These are phyloP conservation scores for Strigamia transsilvanica DNA, from an alignment of 2,888 invertebrate genomes.

Conservation along the genomic window DNA sequence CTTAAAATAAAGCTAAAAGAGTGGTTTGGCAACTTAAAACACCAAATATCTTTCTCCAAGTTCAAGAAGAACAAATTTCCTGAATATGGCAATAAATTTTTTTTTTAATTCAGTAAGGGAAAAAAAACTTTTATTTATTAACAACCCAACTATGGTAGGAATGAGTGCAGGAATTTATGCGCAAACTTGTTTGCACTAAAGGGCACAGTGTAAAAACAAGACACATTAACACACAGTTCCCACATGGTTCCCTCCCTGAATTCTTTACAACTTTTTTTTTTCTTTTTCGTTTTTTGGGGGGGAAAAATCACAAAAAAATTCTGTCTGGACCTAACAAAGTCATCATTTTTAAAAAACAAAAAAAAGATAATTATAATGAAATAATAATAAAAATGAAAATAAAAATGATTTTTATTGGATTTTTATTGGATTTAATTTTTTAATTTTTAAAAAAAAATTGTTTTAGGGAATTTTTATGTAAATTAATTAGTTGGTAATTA, in stretches of 20 bases:
- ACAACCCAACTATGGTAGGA: slow-evolving; percentile 26
- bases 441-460: background rate
- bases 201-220: slow-evolving; percentile 6
- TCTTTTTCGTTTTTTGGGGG: background rate
- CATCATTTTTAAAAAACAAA: background rate
- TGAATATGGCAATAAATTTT: background rate
- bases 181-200: slow-evolving; percentile 27
- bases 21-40: background rate
- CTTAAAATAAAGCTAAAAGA: background rate
- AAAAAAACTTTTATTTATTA: background rate
- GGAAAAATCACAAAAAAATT: background rate
- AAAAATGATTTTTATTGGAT: too few species aligned
- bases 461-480: too few species aligned
- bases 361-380: background rate
- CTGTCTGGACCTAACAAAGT: background rate
- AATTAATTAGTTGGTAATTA: too few species aligned
- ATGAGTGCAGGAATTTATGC: slow-evolving; percentile 20
- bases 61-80: background rate
- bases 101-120: background rate
- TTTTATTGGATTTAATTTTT: too few species aligned
- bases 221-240: slow-evolving; percentile 27
- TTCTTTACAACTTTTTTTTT: background rate
- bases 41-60: background rate
- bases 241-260: slow-evolving; percentile 22
- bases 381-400: background rate